phyloP scores from a whole-genome alignment of 1,140 invertebrate species.

The Drosophila tropicalis region DNA sequence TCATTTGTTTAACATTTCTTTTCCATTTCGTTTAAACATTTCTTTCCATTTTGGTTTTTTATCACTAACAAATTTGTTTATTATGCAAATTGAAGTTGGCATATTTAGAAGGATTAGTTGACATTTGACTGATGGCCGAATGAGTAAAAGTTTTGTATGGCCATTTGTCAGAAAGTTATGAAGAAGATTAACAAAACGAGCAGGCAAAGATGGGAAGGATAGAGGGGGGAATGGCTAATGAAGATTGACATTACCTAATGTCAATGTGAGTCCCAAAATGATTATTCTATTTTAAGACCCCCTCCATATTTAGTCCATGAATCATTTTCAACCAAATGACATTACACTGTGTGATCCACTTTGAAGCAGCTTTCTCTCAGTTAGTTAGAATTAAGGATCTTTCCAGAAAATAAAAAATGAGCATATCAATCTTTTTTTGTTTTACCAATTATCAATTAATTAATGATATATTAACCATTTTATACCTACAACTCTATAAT shows the following conservation, averaged over 20 bases:
- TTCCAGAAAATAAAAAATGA: no score
- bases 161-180: slow-evolving; percentile 43
- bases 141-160: slow-evolving; percentile 49
- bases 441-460: slow-evolving; percentile 1
- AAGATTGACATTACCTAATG: slow-evolving; percentile 1
- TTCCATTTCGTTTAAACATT: slow-evolving; percentile 24
- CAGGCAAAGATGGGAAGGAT: neutral
- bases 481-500: slow-evolving; percentile 13
- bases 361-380: no score
- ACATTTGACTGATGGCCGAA: slow-evolving; percentile 21
- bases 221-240: neutral
- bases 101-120: slow-evolving; percentile 59
- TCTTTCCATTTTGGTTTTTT: slow-evolving; percentile 21
- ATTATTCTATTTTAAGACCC: no score
- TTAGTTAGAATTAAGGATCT: no score
- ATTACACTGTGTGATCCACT: no score
- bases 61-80: slow-evolving; percentile 17
- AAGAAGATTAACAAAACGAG: slow-evolving; percentile 7
- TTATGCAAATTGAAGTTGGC: slow-evolving; percentile 49
- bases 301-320: no score
- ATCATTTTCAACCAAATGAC: no score
- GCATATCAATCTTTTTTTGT: no score
- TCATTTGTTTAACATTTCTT: slow-evolving; percentile 27
- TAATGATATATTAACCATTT: slow-evolving; percentile 13
- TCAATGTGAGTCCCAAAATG: neutral